Evolutionary conservation across 2,113 vertebrate species (phyloP).

Genomic region (Clinocottus analis): DNA sequence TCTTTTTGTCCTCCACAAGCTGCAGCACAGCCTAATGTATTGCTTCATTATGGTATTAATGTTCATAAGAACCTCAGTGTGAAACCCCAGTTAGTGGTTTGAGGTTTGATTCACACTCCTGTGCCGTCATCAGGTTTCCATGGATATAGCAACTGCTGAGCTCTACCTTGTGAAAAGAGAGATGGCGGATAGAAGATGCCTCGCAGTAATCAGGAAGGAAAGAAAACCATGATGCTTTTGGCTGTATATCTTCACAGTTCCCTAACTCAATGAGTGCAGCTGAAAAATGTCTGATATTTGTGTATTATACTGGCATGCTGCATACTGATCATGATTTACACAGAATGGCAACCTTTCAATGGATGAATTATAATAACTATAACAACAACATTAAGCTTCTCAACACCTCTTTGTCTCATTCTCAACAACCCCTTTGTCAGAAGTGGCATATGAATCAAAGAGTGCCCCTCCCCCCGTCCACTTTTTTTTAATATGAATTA

Average conservation of each 20-base stretch:
- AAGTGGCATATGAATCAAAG: background rate
- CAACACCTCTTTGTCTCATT: background rate
- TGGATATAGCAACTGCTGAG: conserved; percentile 13
- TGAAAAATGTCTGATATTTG: background rate
- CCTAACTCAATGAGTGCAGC: background rate
- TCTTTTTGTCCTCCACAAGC: background rate
- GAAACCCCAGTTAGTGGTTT: conserved; percentile 20
- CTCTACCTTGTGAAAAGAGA: background rate
- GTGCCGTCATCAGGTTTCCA: conserved; percentile 51
- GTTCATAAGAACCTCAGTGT: conserved; percentile 3
- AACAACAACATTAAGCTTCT: background rate
- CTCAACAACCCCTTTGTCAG: background rate
- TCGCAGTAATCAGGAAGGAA: background rate
- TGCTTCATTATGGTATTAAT: background rate
- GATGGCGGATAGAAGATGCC: background rate
- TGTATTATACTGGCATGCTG: background rate
- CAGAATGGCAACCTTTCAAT: background rate
- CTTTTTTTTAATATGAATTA: background rate
- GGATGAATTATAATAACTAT: background rate
- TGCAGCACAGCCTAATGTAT: background rate
- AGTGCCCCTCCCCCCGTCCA: background rate
- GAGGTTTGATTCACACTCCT: conserved; percentile 4
- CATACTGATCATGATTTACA: background rate
- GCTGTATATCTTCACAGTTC: background rate
- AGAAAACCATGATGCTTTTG: background rate